Evolutionary conservation across 2,888 invertebrate genomes (phyloP).

Genomic region (Agonopterix arenella): DNA sequence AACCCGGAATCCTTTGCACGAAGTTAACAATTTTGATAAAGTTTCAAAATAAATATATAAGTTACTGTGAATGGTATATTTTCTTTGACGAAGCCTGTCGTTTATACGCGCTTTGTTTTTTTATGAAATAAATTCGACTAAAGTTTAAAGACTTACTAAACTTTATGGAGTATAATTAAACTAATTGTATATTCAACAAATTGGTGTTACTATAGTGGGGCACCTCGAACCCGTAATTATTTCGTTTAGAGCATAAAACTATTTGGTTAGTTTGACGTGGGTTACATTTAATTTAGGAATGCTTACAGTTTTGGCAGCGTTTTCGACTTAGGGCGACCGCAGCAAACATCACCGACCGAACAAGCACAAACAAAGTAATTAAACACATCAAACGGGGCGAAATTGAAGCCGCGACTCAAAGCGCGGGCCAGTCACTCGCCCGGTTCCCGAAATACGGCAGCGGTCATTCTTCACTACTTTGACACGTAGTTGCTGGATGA

Average conservation of each 20-base stretch:
- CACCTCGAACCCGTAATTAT: conserved; percentile 42
- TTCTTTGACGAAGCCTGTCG: too few species aligned
- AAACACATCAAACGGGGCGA: conserved; percentile 72
- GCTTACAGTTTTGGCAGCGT: conserved; percentile 64
- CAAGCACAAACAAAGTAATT: conserved; percentile 76
- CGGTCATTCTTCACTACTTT: background rate
- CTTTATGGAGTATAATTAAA: background rate
- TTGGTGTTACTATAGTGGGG: too few species aligned
- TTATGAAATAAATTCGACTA: too few species aligned
- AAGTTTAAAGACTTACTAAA: too few species aligned
- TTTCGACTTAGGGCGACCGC: conserved; percentile 67
- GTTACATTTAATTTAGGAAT: conserved; percentile 71
- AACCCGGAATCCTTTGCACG: too few species aligned
- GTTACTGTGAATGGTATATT: too few species aligned
- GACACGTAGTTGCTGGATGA: background rate
- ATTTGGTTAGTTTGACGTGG: conserved; percentile 69
- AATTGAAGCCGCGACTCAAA: conserved; percentile 67
- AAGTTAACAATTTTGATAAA: too few species aligned
- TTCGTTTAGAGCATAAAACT: conserved; percentile 63
- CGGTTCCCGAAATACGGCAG: background rate
- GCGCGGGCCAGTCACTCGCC: conserved; percentile 13
- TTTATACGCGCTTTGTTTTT: too few species aligned
- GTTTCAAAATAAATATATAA: background rate
- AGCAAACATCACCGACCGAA: conserved; percentile 58
- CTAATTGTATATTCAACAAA: conserved; percentile 1